phyloP scores from a whole-genome alignment of 2,797 vertebrate genomes.

The Tragelaphus eurycerus region DNA sequence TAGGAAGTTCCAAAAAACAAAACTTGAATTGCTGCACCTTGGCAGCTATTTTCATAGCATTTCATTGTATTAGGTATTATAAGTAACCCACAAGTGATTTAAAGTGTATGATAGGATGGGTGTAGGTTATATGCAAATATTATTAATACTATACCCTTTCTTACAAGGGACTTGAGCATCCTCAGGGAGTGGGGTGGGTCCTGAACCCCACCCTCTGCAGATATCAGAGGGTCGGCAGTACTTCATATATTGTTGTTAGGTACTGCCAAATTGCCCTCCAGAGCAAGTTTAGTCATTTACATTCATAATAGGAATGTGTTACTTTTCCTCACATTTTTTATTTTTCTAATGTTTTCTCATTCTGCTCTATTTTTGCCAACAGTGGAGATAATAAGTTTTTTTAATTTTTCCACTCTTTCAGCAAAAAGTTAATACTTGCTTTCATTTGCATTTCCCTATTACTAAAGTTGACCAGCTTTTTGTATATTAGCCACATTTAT shows the following conservation, averaged over 20 bases:
- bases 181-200: not conserved
- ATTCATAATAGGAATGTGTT: conserved; percentile 17
- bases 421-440: not conserved
- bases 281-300: not conserved
- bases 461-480: not conserved
- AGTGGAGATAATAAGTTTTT: not conserved
- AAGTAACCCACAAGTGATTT: not conserved
- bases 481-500: not conserved
- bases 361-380: not conserved
- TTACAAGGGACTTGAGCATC: not conserved
- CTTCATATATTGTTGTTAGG: not conserved
- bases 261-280: not conserved
- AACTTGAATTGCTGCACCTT: not conserved
- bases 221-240: not conserved
- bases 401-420: not conserved
- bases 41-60: not conserved
- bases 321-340: not conserved
- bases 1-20: not conserved
- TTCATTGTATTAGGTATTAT: not conserved
- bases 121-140: not conserved
- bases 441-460: not conserved
- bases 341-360: not conserved
- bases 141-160: not conserved
- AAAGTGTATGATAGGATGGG: not conserved
- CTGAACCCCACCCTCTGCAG: not conserved